Percentiles rank a stretch among this genome's conserved stretches.
Evolutionary conservation across 2,113 vertebrate genomes (phyloP).

Genomic region (Rhagologus leucostigma): DNA sequence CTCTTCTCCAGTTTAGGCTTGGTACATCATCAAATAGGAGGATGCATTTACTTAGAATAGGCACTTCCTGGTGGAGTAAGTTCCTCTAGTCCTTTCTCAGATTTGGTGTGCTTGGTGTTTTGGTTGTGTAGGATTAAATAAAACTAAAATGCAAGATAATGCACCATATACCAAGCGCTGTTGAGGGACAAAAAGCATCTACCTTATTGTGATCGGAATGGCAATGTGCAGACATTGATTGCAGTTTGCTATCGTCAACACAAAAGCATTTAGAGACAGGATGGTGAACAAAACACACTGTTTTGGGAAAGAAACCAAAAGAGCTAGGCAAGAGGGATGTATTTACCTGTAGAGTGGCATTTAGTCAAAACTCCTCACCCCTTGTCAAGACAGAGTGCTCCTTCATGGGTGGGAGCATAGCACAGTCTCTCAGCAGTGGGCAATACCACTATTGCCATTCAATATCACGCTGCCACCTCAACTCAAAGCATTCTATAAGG

Average conservation of each 20-base stretch:
- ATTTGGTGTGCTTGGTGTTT: background rate
- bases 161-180: background rate
- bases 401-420: accelerated
- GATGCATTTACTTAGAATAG: background rate
- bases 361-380: background rate
- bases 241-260: background rate
- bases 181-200: background rate
- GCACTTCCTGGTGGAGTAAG: background rate
- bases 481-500: background rate
- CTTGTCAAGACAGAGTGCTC: background rate
- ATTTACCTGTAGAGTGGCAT: background rate
- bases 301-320: background rate
- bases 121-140: background rate
- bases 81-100: background rate
- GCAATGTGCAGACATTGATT: background rate
- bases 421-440: background rate
- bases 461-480: background rate
- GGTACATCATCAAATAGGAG: background rate
- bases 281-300: background rate
- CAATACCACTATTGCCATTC: accelerated
- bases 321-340: background rate
- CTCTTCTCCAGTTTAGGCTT: background rate
- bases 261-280: background rate
- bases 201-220: background rate
- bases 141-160: background rate